phyloP scores from a whole-genome alignment of 2,797 vertebrate genomes.

The Danio kyathit region DNA sequence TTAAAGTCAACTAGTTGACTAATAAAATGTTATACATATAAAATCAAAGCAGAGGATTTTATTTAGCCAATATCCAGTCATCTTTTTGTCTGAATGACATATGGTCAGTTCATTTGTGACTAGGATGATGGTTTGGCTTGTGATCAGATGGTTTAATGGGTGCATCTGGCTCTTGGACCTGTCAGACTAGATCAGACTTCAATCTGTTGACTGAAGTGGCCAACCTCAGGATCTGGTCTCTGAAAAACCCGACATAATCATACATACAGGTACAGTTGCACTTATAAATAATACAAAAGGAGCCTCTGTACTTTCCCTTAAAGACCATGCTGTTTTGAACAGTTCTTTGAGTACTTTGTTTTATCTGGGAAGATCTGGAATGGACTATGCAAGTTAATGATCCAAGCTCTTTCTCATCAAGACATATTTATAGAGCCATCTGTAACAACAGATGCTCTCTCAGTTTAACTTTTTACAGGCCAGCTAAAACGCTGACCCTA shows the following conservation, averaged over 20 bases:
- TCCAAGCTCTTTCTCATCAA: slow-evolving; percentile 5
- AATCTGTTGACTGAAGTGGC: slow-evolving; percentile 8
- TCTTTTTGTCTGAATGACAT: slow-evolving; percentile 24
- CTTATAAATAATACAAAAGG: neutral
- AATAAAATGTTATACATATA: neutral
- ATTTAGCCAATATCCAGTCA: neutral
- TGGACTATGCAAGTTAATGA: slow-evolving; percentile 17
- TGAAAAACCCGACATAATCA: neutral
- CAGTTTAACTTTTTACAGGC: slow-evolving; percentile 34
- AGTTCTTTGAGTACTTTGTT: neutral
- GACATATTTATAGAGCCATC: slow-evolving; percentile 36
- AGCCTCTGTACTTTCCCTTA: neutral
- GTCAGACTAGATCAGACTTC: slow-evolving; percentile 12
- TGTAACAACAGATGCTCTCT: slow-evolving; percentile 45
- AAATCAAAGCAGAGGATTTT: neutral
- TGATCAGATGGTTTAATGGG: slow-evolving; percentile 24
- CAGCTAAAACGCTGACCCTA: slow-evolving; percentile 28
- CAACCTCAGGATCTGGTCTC: slow-evolving; percentile 22
- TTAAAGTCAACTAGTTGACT: too few species aligned
- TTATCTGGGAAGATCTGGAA: neutral
- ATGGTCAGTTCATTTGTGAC: slow-evolving; percentile 19
- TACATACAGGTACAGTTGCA: neutral
- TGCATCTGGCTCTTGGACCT: slow-evolving; percentile 26
- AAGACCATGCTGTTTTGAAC: too few species aligned
- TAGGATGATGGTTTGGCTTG: slow-evolving; percentile 3